Evolutionary conservation across 1,140 invertebrate species (phyloP), one percentile per base, ranked within the genome.

Genomic region (Cotesia glomerata): DNA sequence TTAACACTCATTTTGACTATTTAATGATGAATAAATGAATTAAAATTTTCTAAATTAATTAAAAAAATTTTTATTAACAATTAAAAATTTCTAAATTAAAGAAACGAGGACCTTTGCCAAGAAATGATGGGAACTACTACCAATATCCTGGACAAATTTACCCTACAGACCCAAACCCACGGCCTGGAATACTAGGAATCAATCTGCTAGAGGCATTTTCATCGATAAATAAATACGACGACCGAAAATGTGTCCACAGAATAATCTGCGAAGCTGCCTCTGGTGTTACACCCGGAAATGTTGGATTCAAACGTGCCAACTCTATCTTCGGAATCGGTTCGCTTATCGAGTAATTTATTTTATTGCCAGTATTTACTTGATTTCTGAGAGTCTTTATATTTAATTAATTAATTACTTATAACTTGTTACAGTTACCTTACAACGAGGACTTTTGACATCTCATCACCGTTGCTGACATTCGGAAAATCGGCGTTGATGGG

Each of bases 251-350:
- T 80, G 92, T 95, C 59, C 91, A 93, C 3, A 89, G 92, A 81
- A 88, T 95, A 73, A 87, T 95, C 56, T 95, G 94, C 78, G 93
- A 94, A 84, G 89, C 93, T 36, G 91, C 93, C 51, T 91, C 90
- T 9, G 91, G 91, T 4, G 88, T 89, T 54, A 85, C 89, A 78
- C 88, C 90, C 14, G 89, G 89, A 14, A 74, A 54, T 67, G 34
- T 65, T 5, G 52, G 51, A 36, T 73, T 71, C 58, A 73, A 73
- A 35, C 74, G 73, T 36, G 69, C 7, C 64, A 71, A 71, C 18
- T 32, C 39, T 5, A 66, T 76, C 74, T 67, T 81, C 65, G 90
- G 90, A 74, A 88, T 90, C 75, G 91, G 92, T 74, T 89, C 91
- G 49, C 83, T 94, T 76, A 81, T 92, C 62, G 89, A 90, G 93